phyloP scores from a whole-genome alignment of 2,888 invertebrate species.

The Rhagium mordax region DNA sequence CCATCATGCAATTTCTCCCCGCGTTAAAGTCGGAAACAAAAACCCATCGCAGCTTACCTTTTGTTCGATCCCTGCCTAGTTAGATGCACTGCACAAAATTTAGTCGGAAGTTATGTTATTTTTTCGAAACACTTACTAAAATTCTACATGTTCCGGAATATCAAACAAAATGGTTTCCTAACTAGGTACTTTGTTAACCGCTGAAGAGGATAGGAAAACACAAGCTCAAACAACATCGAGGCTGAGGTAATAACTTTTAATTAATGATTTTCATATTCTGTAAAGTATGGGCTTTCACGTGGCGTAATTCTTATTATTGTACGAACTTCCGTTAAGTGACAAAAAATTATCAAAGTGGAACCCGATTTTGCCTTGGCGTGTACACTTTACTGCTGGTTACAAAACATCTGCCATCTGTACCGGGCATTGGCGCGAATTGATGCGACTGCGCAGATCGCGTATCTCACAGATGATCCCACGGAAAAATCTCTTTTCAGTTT shows the following conservation, averaged over 20 bases:
- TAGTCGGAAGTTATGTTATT: slow-evolving; percentile 44
- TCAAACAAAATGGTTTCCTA: slow-evolving; percentile 70
- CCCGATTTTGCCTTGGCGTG: slow-evolving; percentile 61
- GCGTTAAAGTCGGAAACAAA: slow-evolving; percentile 44
- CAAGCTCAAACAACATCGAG: slow-evolving; percentile 60
- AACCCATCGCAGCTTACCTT: slow-evolving; percentile 52
- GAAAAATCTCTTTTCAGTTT: slow-evolving; percentile 34
- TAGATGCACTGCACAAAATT: slow-evolving; percentile 50
- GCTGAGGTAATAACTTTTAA: slow-evolving; percentile 51
- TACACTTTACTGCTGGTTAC: slow-evolving; percentile 65
- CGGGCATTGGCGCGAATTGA: slow-evolving; percentile 70
- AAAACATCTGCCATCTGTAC: slow-evolving; percentile 72
- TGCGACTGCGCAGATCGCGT: slow-evolving; percentile 58
- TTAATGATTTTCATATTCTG: slow-evolving; percentile 52
- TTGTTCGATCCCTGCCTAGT: slow-evolving; percentile 42
- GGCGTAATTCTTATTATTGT: slow-evolving; percentile 41
- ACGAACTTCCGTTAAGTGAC: slow-evolving; percentile 50
- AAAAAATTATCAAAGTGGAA: slow-evolving; percentile 58
- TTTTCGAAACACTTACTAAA: slow-evolving; percentile 52
- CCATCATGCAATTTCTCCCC: slow-evolving; percentile 51
- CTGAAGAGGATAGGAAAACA: slow-evolving; percentile 62
- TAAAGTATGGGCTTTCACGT: slow-evolving; percentile 50
- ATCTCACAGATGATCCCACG: slow-evolving; percentile 34
- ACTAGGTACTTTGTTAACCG: slow-evolving; percentile 61
- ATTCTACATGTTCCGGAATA: slow-evolving; percentile 65